Percentiles rank a stretch among this genome's conserved stretches.
phyloP scores from a whole-genome alignment of 2,888 invertebrate genomes.

The Eupithecia centaureata region DNA sequence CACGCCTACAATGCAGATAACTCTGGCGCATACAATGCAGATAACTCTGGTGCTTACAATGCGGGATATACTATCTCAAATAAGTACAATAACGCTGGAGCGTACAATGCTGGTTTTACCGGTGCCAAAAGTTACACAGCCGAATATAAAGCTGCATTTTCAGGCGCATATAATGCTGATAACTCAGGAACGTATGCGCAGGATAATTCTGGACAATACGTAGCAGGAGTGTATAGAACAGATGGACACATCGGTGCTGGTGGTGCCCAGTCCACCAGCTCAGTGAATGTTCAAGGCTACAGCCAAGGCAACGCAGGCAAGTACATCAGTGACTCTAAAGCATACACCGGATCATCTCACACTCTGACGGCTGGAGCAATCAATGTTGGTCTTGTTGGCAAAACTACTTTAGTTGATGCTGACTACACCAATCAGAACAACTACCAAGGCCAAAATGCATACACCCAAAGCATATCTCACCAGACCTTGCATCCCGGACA shows the following conservation, averaged over 20 bases:
- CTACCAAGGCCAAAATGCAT: constrained; percentile 53
- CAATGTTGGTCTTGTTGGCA: constrained; percentile 78
- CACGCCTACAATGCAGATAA: constrained; percentile 16
- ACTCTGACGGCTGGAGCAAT: constrained; percentile 77
- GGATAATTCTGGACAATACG: constrained; percentile 32
- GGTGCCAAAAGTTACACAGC: too few relatives aligned
- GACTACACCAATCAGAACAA: constrained; percentile 61
- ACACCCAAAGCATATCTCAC: constrained; percentile 49
- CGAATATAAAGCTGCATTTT: constrained; percentile 16
- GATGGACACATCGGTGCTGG: constrained; percentile 62
- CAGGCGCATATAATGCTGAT: constrained; percentile 17
- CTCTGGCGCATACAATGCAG: constrained; percentile 16
- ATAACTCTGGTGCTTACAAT: constrained; percentile 28
- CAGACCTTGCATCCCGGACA: constrained; percentile 61
- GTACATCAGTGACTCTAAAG: constrained; percentile 65
- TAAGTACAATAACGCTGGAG: constrained; percentile 38
- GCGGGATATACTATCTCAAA: constrained; percentile 20
- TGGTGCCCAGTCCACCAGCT: constrained; percentile 38
- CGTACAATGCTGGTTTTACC: constrained; percentile 21
- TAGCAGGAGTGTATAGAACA: constrained; percentile 57
- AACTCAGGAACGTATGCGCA: constrained; percentile 36
- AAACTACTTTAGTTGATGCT: constrained; percentile 74
- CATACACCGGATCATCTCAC: constrained; percentile 69
- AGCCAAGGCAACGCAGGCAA: constrained; percentile 63
- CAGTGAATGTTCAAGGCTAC: constrained; percentile 49